phyloP scores from a whole-genome alignment of 2,797 vertebrate genomes.

The Sebastes flavidus region DNA sequence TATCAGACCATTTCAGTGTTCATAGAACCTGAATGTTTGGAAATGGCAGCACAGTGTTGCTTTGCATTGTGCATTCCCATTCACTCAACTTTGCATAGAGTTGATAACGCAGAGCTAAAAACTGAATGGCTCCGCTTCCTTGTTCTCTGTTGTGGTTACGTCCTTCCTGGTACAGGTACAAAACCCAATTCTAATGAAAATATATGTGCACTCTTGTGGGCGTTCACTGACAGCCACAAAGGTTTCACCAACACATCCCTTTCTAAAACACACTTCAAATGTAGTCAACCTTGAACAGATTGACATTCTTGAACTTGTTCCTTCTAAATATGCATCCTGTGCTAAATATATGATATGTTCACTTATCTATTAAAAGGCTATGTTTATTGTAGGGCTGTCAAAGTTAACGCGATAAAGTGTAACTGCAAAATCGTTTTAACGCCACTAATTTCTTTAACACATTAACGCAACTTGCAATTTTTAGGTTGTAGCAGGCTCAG shows the following conservation, averaged over 20 bases:
- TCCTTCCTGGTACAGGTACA: background rate
- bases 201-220: too few species aligned
- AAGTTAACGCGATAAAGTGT: too few species aligned
- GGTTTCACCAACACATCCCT: too few species aligned
- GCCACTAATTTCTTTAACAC: fast-evolving
- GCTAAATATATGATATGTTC: background rate
- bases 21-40: background rate
- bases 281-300: background rate
- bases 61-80: background rate
- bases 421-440: fast-evolving
- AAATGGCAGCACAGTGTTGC: background rate
- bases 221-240: too few species aligned
- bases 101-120: background rate
- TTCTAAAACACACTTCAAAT: too few species aligned
- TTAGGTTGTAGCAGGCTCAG: too few species aligned
- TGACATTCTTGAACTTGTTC: background rate
- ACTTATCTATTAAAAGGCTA: background rate
- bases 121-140: background rate
- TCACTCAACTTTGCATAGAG: background rate
- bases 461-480: too few species aligned
- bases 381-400: too few species aligned
- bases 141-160: background rate
- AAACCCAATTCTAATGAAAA: too few species aligned
- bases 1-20: background rate
- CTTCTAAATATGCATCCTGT: background rate